Percentiles rank a stretch among this genome's conserved stretches.
Evolutionary conservation across 2,797 vertebrate species (phyloP).

Genomic region (Buceros bicornis): DNA sequence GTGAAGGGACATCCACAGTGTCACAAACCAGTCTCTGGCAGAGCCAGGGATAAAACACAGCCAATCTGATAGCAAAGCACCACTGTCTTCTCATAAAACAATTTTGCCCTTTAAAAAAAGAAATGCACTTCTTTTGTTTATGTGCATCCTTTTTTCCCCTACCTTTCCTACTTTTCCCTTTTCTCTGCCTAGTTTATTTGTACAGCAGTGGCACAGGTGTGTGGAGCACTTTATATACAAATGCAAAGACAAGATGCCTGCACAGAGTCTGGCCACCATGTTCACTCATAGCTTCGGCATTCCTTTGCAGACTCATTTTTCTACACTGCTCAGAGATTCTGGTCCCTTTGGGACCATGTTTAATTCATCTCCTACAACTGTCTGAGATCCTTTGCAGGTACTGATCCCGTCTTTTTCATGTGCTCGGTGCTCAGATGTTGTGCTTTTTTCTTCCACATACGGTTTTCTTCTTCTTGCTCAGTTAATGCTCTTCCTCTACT

Average conservation of each 20-base stretch:
- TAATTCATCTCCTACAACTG: constrained; percentile 4
- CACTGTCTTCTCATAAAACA: neutral
- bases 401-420: neutral
- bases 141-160: neutral
- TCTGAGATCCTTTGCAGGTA: constrained; percentile 9
- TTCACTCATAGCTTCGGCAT: neutral
- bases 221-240: neutral
- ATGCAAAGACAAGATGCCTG: neutral
- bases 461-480: neutral
- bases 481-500: neutral
- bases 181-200: neutral
- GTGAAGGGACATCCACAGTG: neutral
- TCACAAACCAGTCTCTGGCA: neutral
- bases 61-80: neutral
- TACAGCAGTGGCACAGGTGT: neutral
- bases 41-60: neutral
- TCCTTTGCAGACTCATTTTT: neutral
- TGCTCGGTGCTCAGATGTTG: neutral
- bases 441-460: neutral
- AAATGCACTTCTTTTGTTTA: neutral
- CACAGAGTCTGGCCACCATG: fast-evolving
- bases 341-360: neutral
- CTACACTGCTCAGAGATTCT: neutral
- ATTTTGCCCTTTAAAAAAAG: neutral
- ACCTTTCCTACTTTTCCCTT: neutral